Evolutionary conservation across 2,888 invertebrate genomes (phyloP), one percentile per base, ranked within the genome.

Genomic region (Drosophila recens): DNA sequence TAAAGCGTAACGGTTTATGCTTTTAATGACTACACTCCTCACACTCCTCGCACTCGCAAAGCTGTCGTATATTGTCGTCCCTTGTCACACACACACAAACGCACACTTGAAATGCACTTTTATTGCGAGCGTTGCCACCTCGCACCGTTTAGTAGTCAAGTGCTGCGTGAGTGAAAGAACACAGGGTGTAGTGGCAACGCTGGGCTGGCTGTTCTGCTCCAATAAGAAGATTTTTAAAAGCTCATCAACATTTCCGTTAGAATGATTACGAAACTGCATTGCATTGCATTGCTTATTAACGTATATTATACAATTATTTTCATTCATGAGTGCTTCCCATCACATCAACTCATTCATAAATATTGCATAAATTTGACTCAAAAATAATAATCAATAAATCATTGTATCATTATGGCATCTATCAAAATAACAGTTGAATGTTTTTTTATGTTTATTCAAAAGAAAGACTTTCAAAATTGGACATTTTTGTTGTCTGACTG

Each of bases 221-320:
- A 83, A 79, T 83, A 83, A 89, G 63, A 45, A 13, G 70, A 56
- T 42, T 53, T 63, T 51, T 23, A 36, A 27, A 27, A 45, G 51
- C 53, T 58, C 63, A 51, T 51, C 33, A 59, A 52, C 40, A 67
- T 34, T 20, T 13, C 88, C 89, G 83, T 83, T 83, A 83, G 87
- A 81, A 78, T 84, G 71, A 88, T 88, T 86, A 88, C 67, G 81
- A 83, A 83, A 83, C 67, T 80, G 81, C 84, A 61, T 27, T 33
- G 23, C 23, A 15, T 27, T 36, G 72, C 65, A 42, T 53, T 72
- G 67, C 27, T 58, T 61, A 75, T 53, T 58, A 67, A 57, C 40
- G 49, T 68, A 46, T 79, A 79, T 76, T 76, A 76, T 70, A 79
- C 76, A 79, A 76, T 76, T 75, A 76, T 79, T 70, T 76, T 56